Conservation (phyloP, 2,113 vertebrate genomes). For the Bubo scandiacus region DNA sequence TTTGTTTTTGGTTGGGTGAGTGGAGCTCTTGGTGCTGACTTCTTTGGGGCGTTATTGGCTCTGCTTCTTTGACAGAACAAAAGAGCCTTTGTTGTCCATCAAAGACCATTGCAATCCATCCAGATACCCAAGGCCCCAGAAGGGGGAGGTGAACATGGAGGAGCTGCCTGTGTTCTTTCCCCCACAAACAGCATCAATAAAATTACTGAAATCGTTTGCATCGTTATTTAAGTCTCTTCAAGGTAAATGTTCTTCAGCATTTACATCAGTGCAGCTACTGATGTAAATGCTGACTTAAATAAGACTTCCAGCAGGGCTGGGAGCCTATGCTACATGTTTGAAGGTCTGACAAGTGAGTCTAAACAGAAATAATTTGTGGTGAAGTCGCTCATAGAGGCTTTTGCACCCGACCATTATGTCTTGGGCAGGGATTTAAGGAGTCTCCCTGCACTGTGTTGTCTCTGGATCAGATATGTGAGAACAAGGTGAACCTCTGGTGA, state of each 20-base stretch:
- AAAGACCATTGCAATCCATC: slow-evolving; percentile 25
- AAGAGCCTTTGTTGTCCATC: slow-evolving; percentile 36
- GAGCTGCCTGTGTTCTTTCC: neutral
- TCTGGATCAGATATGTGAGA: neutral
- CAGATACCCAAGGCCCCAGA: slow-evolving; percentile 15
- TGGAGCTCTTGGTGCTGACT: neutral
- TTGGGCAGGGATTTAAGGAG: neutral
- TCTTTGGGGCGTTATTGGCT: slow-evolving; percentile 1
- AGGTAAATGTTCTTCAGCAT: neutral
- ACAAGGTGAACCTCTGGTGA: neutral
- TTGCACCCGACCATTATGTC: neutral
- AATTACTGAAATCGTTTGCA: neutral
- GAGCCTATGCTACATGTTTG: neutral
- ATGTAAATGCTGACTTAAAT: neutral
- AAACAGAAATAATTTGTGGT: neutral
- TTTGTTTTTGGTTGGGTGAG: slow-evolving; percentile 15
- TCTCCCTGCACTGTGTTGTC: neutral
- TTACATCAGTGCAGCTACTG: neutral
- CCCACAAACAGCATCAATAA: neutral
- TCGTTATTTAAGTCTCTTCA: neutral
- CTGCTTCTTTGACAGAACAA: slow-evolving; percentile 33
- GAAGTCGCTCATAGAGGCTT: neutral
- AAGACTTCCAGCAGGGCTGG: neutral
- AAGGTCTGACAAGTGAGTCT: neutral
- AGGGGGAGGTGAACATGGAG: neutral